Evolutionary conservation across 2,113 vertebrate genomes (phyloP).

Genomic region (Tachuris rubrigastra): DNA sequence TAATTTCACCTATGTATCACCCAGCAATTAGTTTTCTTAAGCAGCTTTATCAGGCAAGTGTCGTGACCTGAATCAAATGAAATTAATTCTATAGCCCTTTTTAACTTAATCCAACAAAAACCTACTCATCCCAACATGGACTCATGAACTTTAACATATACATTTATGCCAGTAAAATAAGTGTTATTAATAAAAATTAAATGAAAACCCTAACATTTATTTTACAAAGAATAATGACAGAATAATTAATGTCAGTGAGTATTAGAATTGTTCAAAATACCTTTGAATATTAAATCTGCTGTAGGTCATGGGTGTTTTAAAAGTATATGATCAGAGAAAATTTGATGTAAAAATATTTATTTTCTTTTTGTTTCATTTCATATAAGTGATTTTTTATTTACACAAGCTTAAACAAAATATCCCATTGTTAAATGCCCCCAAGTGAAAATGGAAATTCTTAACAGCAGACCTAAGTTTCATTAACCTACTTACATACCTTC

Average conservation of each 20-base stretch:
- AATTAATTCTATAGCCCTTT: constrained; percentile 12
- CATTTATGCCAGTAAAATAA: background rate
- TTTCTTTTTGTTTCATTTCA: background rate
- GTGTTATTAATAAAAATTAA: constrained; percentile 32
- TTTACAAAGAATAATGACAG: background rate
- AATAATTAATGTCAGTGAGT: background rate
- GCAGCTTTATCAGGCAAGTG: background rate
- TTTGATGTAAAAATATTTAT: background rate
- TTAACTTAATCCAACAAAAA: constrained; percentile 21
- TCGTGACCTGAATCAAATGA: background rate
- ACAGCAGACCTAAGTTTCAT: background rate
- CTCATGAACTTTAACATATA: constrained; percentile 6
- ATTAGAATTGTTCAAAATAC: background rate
- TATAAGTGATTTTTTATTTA: background rate
- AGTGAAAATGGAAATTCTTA: background rate
- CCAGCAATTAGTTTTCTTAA: background rate
- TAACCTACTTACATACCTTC: background rate
- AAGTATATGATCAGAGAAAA: background rate
- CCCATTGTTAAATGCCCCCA: background rate
- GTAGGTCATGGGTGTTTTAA: background rate
- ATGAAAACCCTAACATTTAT: background rate
- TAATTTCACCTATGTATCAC: background rate
- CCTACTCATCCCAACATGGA: background rate
- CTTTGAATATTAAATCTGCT: background rate
- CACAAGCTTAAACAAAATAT: background rate